These are phyloP conservation scores for Halocynthia aurantium DNA, from an alignment of 23 tunicate species.

Conservation along the genomic window DNA sequence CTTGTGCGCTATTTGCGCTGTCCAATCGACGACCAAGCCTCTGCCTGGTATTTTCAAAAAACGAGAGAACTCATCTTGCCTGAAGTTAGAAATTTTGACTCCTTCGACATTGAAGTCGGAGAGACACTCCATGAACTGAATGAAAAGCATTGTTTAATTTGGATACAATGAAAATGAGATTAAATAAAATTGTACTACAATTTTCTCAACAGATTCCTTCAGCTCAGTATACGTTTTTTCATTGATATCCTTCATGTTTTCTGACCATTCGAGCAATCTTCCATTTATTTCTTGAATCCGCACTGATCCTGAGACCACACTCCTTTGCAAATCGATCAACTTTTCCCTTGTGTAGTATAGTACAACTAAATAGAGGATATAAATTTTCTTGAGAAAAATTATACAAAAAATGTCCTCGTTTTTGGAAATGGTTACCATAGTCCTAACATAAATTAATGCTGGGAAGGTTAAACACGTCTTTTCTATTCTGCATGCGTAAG, in stretches of 20 bases:
- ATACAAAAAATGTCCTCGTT: too few species aligned
- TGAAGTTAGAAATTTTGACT: neutral
- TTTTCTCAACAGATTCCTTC: neutral
- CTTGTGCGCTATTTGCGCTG: neutral
- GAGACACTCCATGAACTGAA: conserved; percentile 3
- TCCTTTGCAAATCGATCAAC: too few species aligned
- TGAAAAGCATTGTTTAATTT: neutral
- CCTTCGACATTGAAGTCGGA: neutral
- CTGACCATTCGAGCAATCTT: neutral
- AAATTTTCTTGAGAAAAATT: too few species aligned
- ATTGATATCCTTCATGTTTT: neutral
- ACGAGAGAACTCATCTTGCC: conserved; percentile 1
- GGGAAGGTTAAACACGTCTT: too few species aligned
- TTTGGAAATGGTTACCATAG: too few species aligned
- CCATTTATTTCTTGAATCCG: conserved; percentile 7
- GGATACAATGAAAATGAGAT: neutral
- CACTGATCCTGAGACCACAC: neutral
- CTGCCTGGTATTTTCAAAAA: neutral
- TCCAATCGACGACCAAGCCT: conserved; percentile 17
- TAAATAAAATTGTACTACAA: neutral
- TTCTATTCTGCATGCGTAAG: too few species aligned
- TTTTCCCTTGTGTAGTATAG: too few species aligned
- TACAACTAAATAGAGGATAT: too few species aligned
- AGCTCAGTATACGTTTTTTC: neutral
- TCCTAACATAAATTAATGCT: too few species aligned